phyloP scores from a whole-genome alignment of 2,888 invertebrate genomes.

The Saturnia pavonia region DNA sequence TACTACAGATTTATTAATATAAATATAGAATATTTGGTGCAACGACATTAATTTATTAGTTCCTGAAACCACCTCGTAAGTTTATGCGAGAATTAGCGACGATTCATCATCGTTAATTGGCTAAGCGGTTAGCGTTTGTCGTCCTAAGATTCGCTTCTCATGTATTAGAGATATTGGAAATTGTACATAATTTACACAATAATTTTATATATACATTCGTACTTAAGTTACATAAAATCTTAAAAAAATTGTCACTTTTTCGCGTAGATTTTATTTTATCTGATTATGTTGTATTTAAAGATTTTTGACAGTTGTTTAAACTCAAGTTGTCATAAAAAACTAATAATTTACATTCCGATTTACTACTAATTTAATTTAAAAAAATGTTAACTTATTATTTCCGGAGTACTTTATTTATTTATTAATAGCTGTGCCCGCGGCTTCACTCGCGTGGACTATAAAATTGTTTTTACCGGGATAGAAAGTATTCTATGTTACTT shows the following conservation, averaged over 20 bases:
- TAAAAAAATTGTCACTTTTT: background rate
- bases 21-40: background rate
- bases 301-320: background rate
- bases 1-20: too few relatives aligned
- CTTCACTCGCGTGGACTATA: too few relatives aligned
- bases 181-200: too few relatives aligned
- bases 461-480: too few relatives aligned
- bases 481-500: too few relatives aligned
- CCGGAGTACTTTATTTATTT: too few relatives aligned
- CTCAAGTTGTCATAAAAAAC: too few relatives aligned
- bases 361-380: background rate
- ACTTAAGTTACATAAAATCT: background rate
- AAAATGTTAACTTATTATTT: too few relatives aligned
- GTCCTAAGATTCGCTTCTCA: background rate
- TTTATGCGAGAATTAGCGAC: background rate
- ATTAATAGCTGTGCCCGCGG: too few relatives aligned
- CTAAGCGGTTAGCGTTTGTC: background rate
- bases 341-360: background rate
- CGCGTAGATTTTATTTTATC: background rate
- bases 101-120: background rate
- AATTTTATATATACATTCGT: too few relatives aligned
- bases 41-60: background rate
- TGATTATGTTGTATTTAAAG: background rate
- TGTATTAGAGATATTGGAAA: background rate
- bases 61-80: background rate